A percentile compares a stretch with the other conserved stretches of the same genome.
Conservation (phyloP, 2,113 vertebrate genomes). For the Apaloderma vittatum region DNA sequence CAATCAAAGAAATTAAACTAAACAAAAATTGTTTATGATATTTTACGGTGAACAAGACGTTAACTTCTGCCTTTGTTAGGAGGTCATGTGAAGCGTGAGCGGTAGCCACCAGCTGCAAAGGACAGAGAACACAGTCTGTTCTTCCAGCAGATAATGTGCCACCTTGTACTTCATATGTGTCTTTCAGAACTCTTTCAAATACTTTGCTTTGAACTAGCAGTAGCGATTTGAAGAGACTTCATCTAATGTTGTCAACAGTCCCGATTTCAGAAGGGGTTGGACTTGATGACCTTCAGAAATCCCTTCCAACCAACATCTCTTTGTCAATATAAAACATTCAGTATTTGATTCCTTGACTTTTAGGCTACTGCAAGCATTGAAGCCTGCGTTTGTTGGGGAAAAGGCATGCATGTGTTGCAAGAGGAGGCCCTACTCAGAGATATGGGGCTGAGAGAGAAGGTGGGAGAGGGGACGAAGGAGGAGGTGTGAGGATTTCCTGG, state of each 20-base stretch:
- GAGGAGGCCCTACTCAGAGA: not conserved
- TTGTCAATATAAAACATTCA: not conserved
- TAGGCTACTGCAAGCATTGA: not conserved
- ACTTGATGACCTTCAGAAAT: not conserved
- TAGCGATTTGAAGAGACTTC: not conserved
- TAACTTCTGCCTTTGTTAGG: not conserved
- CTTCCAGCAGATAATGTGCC: not conserved
- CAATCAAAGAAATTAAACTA: not conserved
- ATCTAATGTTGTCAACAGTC: not conserved
- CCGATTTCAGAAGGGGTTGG: not conserved
- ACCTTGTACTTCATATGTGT: rapidly evolving
- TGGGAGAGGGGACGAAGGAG: not conserved
- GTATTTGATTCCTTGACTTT: not conserved
- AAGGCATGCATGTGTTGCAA: not conserved
- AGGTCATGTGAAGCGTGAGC: not conserved
- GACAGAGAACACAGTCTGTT: not conserved
- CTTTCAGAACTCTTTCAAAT: not conserved
- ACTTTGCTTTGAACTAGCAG: not conserved
- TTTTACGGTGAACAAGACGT: not conserved
- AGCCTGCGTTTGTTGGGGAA: not conserved
- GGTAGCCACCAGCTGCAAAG: not conserved
- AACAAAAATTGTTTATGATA: not conserved
- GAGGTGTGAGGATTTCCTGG: not conserved
- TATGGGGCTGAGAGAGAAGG: not conserved
- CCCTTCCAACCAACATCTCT: not conserved